Evolutionary conservation across 2,113 vertebrate genomes (phyloP).

Genomic region (Tetrax tetrax): DNA sequence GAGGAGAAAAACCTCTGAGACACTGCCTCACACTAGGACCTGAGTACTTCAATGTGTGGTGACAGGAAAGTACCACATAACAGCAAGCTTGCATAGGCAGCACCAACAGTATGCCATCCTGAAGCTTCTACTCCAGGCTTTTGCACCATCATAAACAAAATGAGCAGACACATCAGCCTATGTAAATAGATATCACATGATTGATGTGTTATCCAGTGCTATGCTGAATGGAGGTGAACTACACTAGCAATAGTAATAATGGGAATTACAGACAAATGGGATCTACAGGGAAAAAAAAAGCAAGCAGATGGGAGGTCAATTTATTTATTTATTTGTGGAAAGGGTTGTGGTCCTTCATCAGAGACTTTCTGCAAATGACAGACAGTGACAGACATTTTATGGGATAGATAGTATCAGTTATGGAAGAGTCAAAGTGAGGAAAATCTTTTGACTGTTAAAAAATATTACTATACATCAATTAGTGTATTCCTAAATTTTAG

Average conservation of each 20-base stretch:
- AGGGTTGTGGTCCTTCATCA: not conserved
- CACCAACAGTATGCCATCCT: not conserved
- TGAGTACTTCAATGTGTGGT: not conserved
- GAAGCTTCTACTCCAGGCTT: not conserved
- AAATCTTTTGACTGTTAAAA: not conserved
- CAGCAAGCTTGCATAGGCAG: not conserved
- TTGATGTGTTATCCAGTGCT: not conserved
- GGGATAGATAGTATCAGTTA: not conserved
- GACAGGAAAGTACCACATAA: not conserved
- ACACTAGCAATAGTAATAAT: not conserved
- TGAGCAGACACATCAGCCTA: not conserved
- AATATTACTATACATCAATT: not conserved
- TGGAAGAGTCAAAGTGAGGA: not conserved
- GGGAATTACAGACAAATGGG: not conserved
- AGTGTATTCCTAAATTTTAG: not conserved
- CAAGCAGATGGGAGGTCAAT: not conserved
- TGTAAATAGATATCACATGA: not conserved
- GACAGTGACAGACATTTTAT: not conserved
- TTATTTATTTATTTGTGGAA: not conserved
- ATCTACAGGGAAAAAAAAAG: not conserved
- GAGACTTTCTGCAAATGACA: not conserved
- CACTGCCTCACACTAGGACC: no score
- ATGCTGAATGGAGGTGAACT: not conserved
- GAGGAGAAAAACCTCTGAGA: not conserved
- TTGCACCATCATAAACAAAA: not conserved